Evolutionary conservation across 37 sponge, comb jelly and placozoan genomes (phyloP), one percentile per base, ranked within the genome.

Genomic region (Bolinopsis microptera): DNA sequence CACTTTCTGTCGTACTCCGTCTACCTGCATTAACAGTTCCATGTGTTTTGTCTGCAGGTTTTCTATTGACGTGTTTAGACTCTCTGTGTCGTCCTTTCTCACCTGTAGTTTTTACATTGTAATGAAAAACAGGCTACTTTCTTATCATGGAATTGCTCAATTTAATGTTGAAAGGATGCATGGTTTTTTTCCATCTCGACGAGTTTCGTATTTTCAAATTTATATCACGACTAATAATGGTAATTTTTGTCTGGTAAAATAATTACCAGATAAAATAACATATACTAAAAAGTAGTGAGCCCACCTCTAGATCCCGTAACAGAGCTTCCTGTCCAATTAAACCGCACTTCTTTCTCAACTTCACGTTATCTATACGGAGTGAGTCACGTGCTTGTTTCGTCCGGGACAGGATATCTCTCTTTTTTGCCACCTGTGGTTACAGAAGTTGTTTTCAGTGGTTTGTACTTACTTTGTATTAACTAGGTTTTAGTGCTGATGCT

Each of bases 251-350:
- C n/a, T n/a, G n/a, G n/a, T n/a, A n/a, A n/a, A n/a, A n/a, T n/a
- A n/a, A n/a, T n/a, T n/a, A n/a, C n/a, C n/a, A n/a, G n/a, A n/a
- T n/a, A n/a, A n/a, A n/a, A n/a, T n/a, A n/a, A n/a, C n/a, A n/a
- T n/a, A n/a, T n/a, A n/a, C n/a, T n/a, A n/a, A n/a, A n/a, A n/a
- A n/a, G n/a, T n/a, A n/a, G n/a, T n/a, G n/a, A n/a, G n/a, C n/a
- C n/a, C n/a, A 86, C 96, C 93, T 98, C 99, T 77, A 94, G 95
- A 83, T 98, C 99, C 93, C 97, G 93, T 13, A 98, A 95, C 33
- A 98, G 95, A 27, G 94, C 93, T 21, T 70, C 69, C 92, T 98
- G 97, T 32, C 97, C 95, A 27, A 98, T 95, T 69, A 98, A 93
- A 0, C 99, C 99, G 33, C 97, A 98, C 69, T 95, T 96, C 39